Percentiles rank a stretch among this genome's conserved stretches.
These are phyloP conservation scores for Dolichopus griseipennis DNA, from an alignment of 2,888 invertebrate species.

Conservation along the genomic window DNA sequence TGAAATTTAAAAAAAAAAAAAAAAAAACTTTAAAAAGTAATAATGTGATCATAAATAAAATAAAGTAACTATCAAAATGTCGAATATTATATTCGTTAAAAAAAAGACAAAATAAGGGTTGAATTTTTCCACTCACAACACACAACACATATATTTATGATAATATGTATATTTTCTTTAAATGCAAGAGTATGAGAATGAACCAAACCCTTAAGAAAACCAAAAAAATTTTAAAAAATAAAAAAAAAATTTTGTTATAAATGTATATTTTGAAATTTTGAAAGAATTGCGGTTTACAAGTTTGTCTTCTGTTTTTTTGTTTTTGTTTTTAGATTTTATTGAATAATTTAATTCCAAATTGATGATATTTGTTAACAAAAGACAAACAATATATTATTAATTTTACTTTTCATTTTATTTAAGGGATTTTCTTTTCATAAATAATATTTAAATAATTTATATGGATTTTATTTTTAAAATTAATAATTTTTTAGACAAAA, in stretches of 20 bases:
- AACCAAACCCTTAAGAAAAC: background rate
- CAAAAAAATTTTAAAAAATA: background rate
- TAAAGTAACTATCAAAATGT: constrained; percentile 4
- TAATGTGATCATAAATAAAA: background rate
- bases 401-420: too few species aligned
- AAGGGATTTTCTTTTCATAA: too few species aligned
- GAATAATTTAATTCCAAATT: constrained; percentile 1
- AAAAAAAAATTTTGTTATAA: background rate
- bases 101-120: too few species aligned
- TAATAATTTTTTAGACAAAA: too few species aligned
- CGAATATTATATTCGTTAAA: background rate
- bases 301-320: background rate
- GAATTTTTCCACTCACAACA: too few species aligned
- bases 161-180: too few species aligned
- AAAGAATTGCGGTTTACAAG: background rate
- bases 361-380: background rate
- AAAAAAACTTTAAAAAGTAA: background rate
- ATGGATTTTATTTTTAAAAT: too few species aligned
- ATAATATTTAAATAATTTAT: too few species aligned
- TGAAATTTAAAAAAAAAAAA: background rate
- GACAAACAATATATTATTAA: background rate
- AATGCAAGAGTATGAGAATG: too few species aligned
- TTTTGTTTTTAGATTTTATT: background rate
- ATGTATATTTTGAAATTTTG: background rate
- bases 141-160: too few species aligned